phyloP scores from a whole-genome alignment of 30 jellyfish, hydroid and myxozoan species.

The Calvadosia cruxmelitensis region DNA sequence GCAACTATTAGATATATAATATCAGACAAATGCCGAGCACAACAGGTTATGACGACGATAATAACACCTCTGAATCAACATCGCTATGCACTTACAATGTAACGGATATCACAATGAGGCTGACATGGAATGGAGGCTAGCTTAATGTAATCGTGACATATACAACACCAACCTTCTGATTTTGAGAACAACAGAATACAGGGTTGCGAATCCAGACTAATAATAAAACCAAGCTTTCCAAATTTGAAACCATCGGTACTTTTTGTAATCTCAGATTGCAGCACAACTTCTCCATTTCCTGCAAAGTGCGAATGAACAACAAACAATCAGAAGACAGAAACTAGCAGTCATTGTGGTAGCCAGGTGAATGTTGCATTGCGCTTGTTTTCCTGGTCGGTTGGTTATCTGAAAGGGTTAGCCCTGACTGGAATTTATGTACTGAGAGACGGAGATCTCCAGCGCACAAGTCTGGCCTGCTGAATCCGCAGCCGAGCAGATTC shows the following conservation, averaged over 20 bases:
- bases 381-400: too few species aligned
- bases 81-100: neutral
- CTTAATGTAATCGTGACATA: neutral
- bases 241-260: constrained; percentile 18
- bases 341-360: neutral
- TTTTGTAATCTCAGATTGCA: constrained; percentile 11
- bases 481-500: too few species aligned
- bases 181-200: constrained; percentile 14
- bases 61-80: too few species aligned
- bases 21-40: too few species aligned
- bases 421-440: too few species aligned
- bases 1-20: too few species aligned
- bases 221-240: constrained; percentile 27
- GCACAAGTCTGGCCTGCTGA: too few species aligned
- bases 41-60: too few species aligned
- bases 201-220: constrained; percentile 32
- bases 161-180: constrained; percentile 21
- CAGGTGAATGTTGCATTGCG: too few species aligned
- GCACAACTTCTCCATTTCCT: constrained; percentile 22
- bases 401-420: too few species aligned
- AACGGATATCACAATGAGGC: neutral
- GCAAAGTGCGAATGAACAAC: neutral
- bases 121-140: neutral
- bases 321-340: neutral
- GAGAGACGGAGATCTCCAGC: too few species aligned